Percentiles rank a stretch among this genome's conserved stretches.
phyloP scores from a whole-genome alignment of 1,140 invertebrate genomes.

The Micrasema longulum region DNA sequence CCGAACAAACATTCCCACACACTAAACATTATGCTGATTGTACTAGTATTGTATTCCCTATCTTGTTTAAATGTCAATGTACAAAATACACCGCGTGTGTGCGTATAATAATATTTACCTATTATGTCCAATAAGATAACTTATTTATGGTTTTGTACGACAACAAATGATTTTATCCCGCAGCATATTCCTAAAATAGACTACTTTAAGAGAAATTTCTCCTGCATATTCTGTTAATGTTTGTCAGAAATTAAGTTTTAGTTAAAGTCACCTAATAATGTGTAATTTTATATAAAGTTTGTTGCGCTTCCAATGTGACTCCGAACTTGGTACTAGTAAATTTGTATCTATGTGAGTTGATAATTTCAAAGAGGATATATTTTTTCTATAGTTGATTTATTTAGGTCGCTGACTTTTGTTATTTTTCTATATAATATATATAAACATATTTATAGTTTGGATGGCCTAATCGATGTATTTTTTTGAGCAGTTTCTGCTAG shows the following conservation, averaged over 20 bases:
- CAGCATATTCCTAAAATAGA: no score
- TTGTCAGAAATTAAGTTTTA: neutral
- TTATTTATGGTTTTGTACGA: conserved; percentile 9
- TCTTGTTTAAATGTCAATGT: conserved; percentile 8
- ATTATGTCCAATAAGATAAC: conserved; percentile 15
- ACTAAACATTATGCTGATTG: neutral
- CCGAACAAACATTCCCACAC: no score
- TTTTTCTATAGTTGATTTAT: conserved; percentile 52
- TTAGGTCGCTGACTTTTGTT: conserved; percentile 49
- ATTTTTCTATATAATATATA: conserved; percentile 44
- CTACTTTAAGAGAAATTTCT: conserved; percentile 6
- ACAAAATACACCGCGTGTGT: conserved; percentile 6
- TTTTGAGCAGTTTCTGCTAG: conserved; percentile 6
- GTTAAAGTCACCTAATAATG: no score
- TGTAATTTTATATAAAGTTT: conserved; percentile 24
- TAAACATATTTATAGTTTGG: conserved; percentile 27
- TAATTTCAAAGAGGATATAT: conserved; percentile 53
- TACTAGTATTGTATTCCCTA: conserved; percentile 12
- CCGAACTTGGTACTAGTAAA: conserved; percentile 37
- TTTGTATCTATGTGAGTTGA: conserved; percentile 35
- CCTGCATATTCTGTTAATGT: neutral
- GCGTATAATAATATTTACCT: conserved; percentile 12
- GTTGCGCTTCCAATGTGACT: conserved; percentile 53
- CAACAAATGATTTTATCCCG: neutral
- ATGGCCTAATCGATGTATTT: conserved; percentile 29